Evolutionary conservation across 2,113 vertebrate genomes (phyloP), one percentile per base, ranked within the genome.

Genomic region (Erinaceus europaeus): DNA sequence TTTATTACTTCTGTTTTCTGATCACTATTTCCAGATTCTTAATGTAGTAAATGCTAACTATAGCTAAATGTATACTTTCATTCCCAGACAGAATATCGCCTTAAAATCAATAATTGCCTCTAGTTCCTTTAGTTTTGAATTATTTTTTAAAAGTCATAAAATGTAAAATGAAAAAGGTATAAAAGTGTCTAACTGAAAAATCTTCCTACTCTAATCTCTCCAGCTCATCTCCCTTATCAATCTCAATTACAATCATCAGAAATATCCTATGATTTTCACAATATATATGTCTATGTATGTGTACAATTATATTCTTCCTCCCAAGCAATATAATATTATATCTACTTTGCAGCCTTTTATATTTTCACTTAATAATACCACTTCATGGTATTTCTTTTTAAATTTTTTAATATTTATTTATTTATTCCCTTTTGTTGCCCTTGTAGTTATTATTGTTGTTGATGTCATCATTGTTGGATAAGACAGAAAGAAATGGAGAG

Each of bases 31-130:
- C 9, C n/a, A 77, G 76, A 84, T 59, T 69, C 38, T 25, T 77
- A 76, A 72, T 34, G 64, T 4, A 71, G 5, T 27, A 87, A 72
- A 77, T 61, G 5, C n/a, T 42, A 81, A 76, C 74, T 75, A 36
- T 40, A 78, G 34, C 23, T 77, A 20, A 90, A 50, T 25, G 18
- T 2, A 67, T 23, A 10, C 3, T 38, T 72, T 77, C 90, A 68
- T 75, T 75, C 17, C 17, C 48, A 52, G 34, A 85, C 1, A 40
- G 18, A 82, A 52, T 46, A 3, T 12, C 50, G 81, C 72, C 50
- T 90, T 84, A 65, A 2, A 90, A 85, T 44, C 6, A 40, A 65
- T 42, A 69, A 48, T 65, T 87, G 68, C 18, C 55, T 84, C 69
- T 34, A 73, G 84, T 69, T 7, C 1, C 15, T 74, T 55, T 61